Evolutionary conservation across 2,888 invertebrate species (phyloP), one percentile per base, ranked within the genome.

Genomic region (Lymantria monacha): DNA sequence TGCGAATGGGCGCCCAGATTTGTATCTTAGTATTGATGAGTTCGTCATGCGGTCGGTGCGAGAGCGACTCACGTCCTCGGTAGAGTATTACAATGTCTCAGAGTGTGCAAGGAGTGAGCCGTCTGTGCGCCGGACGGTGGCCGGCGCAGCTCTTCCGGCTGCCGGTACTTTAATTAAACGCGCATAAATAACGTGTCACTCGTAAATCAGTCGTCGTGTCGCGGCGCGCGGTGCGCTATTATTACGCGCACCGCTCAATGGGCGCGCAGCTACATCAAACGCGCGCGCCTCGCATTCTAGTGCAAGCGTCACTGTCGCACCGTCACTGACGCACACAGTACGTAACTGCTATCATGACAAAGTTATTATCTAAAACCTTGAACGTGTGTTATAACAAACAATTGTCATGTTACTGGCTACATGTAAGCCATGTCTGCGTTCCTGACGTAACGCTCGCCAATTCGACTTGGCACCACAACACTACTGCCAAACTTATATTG

Each of bases 81-180:
- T n/a, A n/a, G n/a, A 22, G 22, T 22, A 22, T 22, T 22, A 22
- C 22, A 22, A 22, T 22, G 5, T 2, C 22, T 5, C 22, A 3
- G 2, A 22, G 5, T 2, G 3, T 2, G 22, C 5, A 22, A 22
- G 33, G 33, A 33, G 33, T 33, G 3, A 7, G 33, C 33, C 33
- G 33, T 3, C 1, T 3, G 33, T 33, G 33, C 1, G 30, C n/a
- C n/a, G 9, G 36, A 36, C 14, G 11, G n/a, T 38, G 3, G 31
- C 11, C 31, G 31, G 10, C 7, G 10, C 5, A 33, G 3, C 10
- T 76, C 83, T 87, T 87, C 87, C 86, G 85, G 79, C 84, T 76
- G 76, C 22, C 22, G 22, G 75, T 79, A 82, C 87, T 88, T 87
- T 86, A 88, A 88, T 87, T 87, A 87, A 85, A 86, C 85, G 74